Percentiles rank a stretch among this genome's conserved stretches.
These are phyloP conservation scores for Melikaiella ostensackeni DNA, from an alignment of 2,888 invertebrate species.

Conservation along the genomic window DNA sequence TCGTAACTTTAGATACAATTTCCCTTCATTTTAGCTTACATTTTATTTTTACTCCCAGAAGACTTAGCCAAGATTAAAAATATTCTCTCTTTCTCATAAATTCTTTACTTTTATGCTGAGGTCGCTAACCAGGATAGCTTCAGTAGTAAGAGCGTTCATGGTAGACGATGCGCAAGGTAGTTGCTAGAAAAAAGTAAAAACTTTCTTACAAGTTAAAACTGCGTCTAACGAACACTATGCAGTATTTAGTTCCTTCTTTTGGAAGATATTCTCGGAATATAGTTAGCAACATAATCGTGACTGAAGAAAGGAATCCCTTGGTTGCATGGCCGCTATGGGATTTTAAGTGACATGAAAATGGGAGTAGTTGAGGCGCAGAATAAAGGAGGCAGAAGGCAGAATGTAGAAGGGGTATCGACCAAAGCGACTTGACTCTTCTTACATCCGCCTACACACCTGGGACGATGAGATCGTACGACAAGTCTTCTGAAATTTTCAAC, in stretches of 20 bases:
- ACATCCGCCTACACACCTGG: constrained; percentile 24
- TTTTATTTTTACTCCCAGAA: constrained; percentile 5
- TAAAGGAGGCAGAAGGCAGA: background rate
- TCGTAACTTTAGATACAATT: constrained; percentile 26
- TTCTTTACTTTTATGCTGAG: constrained; percentile 14
- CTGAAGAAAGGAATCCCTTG: constrained; percentile 13
- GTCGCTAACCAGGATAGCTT: background rate
- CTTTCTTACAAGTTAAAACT: constrained; percentile 21
- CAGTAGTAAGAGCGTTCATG: background rate
- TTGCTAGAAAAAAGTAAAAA: background rate
- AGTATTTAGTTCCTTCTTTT: constrained; percentile 22
- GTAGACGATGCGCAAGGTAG: constrained; percentile 13
- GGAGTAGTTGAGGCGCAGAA: constrained; percentile 22
- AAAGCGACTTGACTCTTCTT: constrained; percentile 27
- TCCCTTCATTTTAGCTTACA: background rate
- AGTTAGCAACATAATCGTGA: constrained; percentile 25
- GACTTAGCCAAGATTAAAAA: constrained; percentile 20
- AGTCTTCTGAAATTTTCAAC: constrained; percentile 38
- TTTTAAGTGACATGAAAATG: constrained; percentile 27
- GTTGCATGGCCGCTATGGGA: constrained; percentile 19
- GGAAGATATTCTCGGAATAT: constrained; percentile 21
- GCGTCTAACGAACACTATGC: constrained; percentile 24
- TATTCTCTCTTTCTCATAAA: background rate
- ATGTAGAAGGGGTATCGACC: constrained; percentile 3
- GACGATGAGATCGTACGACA: constrained; percentile 9